These are phyloP conservation scores for Picus viridis DNA, from an alignment of 2,797 vertebrate genomes.

Conservation along the genomic window DNA sequence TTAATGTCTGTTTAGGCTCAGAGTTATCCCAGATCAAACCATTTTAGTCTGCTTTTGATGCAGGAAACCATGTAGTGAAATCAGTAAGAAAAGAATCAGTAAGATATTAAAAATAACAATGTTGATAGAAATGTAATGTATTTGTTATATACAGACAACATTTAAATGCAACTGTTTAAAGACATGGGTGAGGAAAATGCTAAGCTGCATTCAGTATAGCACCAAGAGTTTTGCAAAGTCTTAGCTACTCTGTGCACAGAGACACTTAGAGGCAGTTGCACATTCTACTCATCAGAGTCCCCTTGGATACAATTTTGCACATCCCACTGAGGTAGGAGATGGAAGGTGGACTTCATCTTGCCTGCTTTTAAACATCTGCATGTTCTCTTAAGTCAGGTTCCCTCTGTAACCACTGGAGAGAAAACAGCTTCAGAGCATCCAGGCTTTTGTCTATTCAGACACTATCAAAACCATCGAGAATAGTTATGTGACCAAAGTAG, in stretches of 20 bases:
- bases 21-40: background rate
- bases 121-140: background rate
- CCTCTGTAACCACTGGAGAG: background rate
- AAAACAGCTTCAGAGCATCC: background rate
- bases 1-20: background rate
- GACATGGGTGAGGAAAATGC: background rate
- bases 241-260: background rate
- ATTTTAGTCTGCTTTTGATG: background rate
- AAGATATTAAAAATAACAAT: background rate
- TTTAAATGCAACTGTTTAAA: background rate
- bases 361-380: background rate
- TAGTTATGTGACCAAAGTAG: background rate
- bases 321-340: background rate
- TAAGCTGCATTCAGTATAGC: background rate
- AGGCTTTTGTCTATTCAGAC: background rate
- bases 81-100: background rate
- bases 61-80: background rate
- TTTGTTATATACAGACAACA: background rate
- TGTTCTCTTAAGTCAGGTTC: background rate
- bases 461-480: background rate
- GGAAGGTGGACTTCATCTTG: background rate
- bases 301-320: background rate
- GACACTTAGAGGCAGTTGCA: background rate
- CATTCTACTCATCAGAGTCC: background rate
- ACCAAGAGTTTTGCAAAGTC: background rate